Base-by-base conservation (phyloP, 2,113 vertebrate genomes). In the Riparia riparia region DNA sequence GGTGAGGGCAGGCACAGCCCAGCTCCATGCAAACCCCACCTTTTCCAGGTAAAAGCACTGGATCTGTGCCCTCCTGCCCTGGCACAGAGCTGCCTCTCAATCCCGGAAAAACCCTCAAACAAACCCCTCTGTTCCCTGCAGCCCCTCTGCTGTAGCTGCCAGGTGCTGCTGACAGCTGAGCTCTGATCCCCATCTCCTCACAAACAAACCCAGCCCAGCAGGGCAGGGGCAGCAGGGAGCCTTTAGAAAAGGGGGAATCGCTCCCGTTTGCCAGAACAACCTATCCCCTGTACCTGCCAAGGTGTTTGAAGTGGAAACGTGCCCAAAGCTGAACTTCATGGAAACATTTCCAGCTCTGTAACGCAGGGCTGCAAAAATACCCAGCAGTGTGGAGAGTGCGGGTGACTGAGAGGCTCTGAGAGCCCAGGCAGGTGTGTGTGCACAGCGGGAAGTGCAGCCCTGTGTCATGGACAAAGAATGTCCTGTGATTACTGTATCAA, bases 261-360 rank as follows among this genome's bases (percentile, higher is more conserved):
- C 90, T 60, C 3, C 81, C 20, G 1, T 78, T 53, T 69, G 81
- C 93, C 93, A 88, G 51, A 94, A 98, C 94, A 98, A 95, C 72
- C 4, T 1, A 13, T 14, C 26, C 9, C 66, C 95, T 97, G 89
- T 86, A 86, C 82, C 88, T 93, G 24, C 12, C 24, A 37, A 56
- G 95, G 83, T 92, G 34, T 94, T 97, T 96, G 71, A 34, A 42
- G 72, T 96, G 98, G 98, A 97, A 32, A 22, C 1, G 0, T 14
- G 96, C 98, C 98, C 96, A 63, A 42, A 15, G 84, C 74, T 81
- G 16, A 71, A 37, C 12, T 64, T 6, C 6, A 17, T 4, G 50
- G 90, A 64, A 84, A 80, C 45, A 18, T 82, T 91, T 70, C 77
- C 86, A 93, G 78, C 65, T 65, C 51, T 5, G 2, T 58, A 26